Evolutionary conservation across 1,140 invertebrate species (phyloP), one percentile per base, ranked within the genome.

Genomic region (Brachionus manjavacas): DNA sequence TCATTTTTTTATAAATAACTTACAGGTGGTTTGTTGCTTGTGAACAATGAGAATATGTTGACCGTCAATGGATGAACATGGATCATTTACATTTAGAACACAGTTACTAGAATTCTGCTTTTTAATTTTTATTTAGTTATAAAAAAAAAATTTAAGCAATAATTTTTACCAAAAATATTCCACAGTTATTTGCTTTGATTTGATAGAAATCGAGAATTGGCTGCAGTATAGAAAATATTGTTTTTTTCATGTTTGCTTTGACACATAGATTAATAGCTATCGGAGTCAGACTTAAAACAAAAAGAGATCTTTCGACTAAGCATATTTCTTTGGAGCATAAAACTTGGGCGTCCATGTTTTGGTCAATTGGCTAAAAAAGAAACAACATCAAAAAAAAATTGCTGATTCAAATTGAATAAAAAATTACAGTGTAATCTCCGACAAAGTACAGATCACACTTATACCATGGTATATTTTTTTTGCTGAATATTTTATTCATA

Each of bases 381-480:
- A 35, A 35, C 4, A 35, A 35, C 1, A 28, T 35, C 7, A 4
- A 4, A 35, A 7, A 0, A 35, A 35, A 35, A 35, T 35, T 35
- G 31, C 31, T 4, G 4, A 20, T 64, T 25, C 8, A 11, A 25
- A 25, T 66, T 66, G 6, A 25, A 14, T 11, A 25, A 3, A 25
- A 25, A 66, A 25, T 72, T 72, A 72, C 68, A 6, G 68, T 39
- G 12, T 81, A 81, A 68, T 81, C 64, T 9, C 39, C 79, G 3
- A 81, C 79, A 81, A 81, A 81, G 60, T 81, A 81, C 4, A 81
- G 31, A 81, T 81, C 79, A 64, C 9, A 81, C 23, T 81, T 81
- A 6, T 81, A 81, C 79, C 79, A 81, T 41, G 49, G 64, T 23
- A 81, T 81, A 23, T 68, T 81, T 35, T 81, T 81, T 64, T 68